phyloP scores from a whole-genome alignment of 2,888 invertebrate genomes.

The Orchestes rusci region DNA sequence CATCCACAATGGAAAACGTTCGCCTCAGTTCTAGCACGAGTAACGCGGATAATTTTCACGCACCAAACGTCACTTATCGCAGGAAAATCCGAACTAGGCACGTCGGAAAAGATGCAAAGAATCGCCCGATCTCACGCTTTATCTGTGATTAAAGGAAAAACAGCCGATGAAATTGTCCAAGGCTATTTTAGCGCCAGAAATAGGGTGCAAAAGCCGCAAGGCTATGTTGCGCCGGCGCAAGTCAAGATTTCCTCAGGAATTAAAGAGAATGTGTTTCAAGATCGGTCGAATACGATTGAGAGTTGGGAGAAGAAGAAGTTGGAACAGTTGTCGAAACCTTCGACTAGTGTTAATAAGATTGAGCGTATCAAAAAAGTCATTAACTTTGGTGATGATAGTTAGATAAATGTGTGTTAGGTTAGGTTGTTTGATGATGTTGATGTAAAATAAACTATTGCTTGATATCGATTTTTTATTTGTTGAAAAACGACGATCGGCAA shows the following conservation, averaged over 20 bases:
- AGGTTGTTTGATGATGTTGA: too few species aligned
- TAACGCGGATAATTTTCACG: slow-evolving; percentile 59
- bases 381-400: slow-evolving; percentile 39
- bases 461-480: too few species aligned
- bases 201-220: slow-evolving; percentile 45
- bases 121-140: slow-evolving; percentile 59
- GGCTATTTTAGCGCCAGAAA: slow-evolving; percentile 29
- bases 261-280: slow-evolving; percentile 45
- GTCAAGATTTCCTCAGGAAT: slow-evolving; percentile 9
- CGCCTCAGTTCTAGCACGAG: slow-evolving; percentile 59
- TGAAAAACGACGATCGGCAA: too few species aligned
- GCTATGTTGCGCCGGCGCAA: slow-evolving; percentile 45
- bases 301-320: slow-evolving; percentile 26
- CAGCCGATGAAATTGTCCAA: slow-evolving; percentile 56
- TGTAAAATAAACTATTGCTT: too few species aligned
- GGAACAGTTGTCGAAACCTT: slow-evolving; percentile 19
- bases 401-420: too few species aligned
- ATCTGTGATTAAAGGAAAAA: slow-evolving; percentile 55
- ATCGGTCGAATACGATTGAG: slow-evolving; percentile 42
- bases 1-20: slow-evolving; percentile 66
- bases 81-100: slow-evolving; percentile 42
- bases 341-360: slow-evolving; percentile 30
- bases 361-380: slow-evolving; percentile 39
- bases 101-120: slow-evolving; percentile 68
- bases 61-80: slow-evolving; percentile 33